A percentile compares a stretch with the other conserved stretches of the same genome.
These are phyloP conservation scores for Oxytorus armatus DNA, from an alignment of 2,888 invertebrate species.

Conservation along the genomic window DNA sequence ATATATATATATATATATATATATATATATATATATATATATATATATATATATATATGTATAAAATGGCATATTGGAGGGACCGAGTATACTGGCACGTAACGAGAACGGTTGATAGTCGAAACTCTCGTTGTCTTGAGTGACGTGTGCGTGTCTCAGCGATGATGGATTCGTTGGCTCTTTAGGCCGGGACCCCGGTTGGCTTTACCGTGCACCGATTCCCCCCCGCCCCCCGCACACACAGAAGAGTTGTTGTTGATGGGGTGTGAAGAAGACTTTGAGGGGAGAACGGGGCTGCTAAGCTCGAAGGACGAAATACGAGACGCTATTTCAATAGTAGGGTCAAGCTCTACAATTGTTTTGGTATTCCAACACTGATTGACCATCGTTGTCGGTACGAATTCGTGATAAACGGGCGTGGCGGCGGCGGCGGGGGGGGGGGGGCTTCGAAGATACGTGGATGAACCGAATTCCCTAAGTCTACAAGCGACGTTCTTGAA, in stretches of 20 bases:
- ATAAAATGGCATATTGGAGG: constrained; percentile 13
- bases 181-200: constrained; percentile 46
- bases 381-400: background rate
- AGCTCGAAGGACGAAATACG: constrained; percentile 11
- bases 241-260: constrained; percentile 47
- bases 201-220: constrained; percentile 55
- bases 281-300: background rate
- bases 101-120: constrained; percentile 32
- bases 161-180: constrained; percentile 75
- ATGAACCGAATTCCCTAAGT: too few relatives aligned
- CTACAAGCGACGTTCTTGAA: too few relatives aligned
- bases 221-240: too few relatives aligned
- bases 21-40: background rate
- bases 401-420: background rate
- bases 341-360: constrained; percentile 12
- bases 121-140: constrained; percentile 66
- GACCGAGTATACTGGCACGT: constrained; percentile 11
- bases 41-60: constrained; percentile 6
- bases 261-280: constrained; percentile 37
- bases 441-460: too few relatives aligned
- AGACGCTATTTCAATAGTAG: background rate
- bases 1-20: background rate
- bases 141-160: constrained; percentile 77
- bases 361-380: background rate
- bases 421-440: too few relatives aligned